Percentiles rank a stretch among this genome's conserved stretches.
These are phyloP conservation scores for Cosmia trapezina DNA, from an alignment of 2,888 invertebrate genomes.

Conservation along the genomic window DNA sequence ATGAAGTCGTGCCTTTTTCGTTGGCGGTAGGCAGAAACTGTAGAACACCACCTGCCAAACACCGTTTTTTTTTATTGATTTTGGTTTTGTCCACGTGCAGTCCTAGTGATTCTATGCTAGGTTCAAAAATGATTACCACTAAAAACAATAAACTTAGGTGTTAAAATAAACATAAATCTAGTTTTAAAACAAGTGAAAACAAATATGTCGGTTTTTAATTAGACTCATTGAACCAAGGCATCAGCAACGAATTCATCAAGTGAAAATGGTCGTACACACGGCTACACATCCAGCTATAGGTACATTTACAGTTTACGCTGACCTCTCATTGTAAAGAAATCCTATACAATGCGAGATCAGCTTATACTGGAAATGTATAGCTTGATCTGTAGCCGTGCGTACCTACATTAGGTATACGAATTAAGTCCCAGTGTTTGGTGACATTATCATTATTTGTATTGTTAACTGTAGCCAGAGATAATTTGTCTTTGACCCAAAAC, in stretches of 20 bases:
- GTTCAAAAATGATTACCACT: neutral
- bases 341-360: too few relatives aligned
- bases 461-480: conserved; percentile 30
- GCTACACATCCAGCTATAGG: too few relatives aligned
- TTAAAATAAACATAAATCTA: conserved; percentile 21
- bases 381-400: too few relatives aligned
- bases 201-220: conserved; percentile 9
- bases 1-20: neutral
- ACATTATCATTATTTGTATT: conserved; percentile 34
- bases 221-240: neutral
- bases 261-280: too few relatives aligned
- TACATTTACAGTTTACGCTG: too few relatives aligned
- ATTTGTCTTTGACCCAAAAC: conserved; percentile 40
- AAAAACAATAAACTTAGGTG: conserved; percentile 1
- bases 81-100: neutral
- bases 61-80: neutral
- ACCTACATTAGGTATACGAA: neutral
- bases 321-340: too few relatives aligned
- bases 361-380: too few relatives aligned
- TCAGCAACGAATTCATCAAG: conserved; percentile 13
- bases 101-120: neutral
- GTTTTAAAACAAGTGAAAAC: conserved; percentile 7
- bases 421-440: conserved; percentile 10
- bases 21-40: neutral
- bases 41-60: neutral